Base-by-base conservation (phyloP, 2,888 invertebrate genomes). In the Lucinisca nassula region DNA sequence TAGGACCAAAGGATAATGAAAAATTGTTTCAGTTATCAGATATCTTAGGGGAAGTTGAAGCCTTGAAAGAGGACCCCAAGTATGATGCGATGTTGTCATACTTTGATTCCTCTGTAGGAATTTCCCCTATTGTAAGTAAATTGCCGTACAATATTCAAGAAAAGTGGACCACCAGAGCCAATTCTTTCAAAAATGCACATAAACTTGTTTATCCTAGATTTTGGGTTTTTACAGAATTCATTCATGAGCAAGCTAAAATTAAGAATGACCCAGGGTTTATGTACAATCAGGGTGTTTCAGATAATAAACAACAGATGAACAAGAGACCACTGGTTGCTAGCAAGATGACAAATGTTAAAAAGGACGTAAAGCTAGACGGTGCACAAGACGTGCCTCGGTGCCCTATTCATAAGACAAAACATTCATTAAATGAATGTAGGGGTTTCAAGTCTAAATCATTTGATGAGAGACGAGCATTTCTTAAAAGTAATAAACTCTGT, bases 171-270 rank as follows among this genome's bases (percentile, higher is more conserved):
- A 73, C 12, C n/a, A 74, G 80, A 35, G 91, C 91, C 1, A 24
- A 73, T 1, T 75, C 76, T 0, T 91, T 90, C 49, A 92, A 91
- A 67, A 55, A 51, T n/a, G 45, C 45, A 1, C 38, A 90, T 37
- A 21, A n/a, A 21, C 87, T 89, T 12, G 0, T 83, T 0, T 92
- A 79, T 77, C 91, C 90, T 24, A 91, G 91, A 32, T 92, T 92
- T 58, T 30, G 55, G 12, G 51, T 88, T 0, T 90, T 92, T 67
- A 81, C 75, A 0, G 55, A 80, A 21, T 92, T 91, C 38, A 84
- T 92, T 10, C 35, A 67, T n/a, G 87, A 88, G 0, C 51, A 83
- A 27, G 83, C 86, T 51, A 79, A 32, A 14, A 84, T 87, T 0
- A 74, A 76, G 35, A 91, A 89, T 40, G 89, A 91, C 76, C 89